Percentiles rank a stretch among this genome's conserved stretches.
These are phyloP conservation scores for Odobenus rosmarus DNA, from an alignment of 2,113 vertebrate species.

Conservation along the genomic window DNA sequence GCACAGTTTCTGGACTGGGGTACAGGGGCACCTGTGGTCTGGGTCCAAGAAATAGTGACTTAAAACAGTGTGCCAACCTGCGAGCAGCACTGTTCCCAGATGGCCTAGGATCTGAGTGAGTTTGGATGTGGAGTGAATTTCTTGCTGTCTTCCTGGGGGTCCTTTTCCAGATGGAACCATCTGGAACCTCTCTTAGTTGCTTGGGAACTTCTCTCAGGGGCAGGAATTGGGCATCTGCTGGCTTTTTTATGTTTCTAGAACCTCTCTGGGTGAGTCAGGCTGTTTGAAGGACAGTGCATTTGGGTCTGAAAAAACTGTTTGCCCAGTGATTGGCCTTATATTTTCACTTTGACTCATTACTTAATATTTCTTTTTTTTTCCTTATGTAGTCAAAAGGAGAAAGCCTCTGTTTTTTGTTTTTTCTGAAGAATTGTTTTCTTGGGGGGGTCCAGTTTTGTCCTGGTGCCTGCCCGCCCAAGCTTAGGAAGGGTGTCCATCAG, in stretches of 20 bases:
- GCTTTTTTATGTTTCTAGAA: not conserved
- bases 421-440: not conserved
- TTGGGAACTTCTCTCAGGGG: not conserved
- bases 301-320: not conserved
- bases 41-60: not conserved
- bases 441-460: not conserved
- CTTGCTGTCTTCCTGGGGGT: not conserved
- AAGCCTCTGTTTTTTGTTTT: not conserved
- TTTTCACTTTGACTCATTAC: slow-evolving; percentile 15
- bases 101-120: not conserved
- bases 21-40: not conserved
- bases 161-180: not conserved
- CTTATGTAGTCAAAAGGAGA: not conserved
- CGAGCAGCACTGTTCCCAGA: not conserved
- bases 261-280: not conserved
- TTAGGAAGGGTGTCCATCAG: not conserved
- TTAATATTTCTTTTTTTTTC: not conserved
- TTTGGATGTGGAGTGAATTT: not conserved
- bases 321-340: not conserved
- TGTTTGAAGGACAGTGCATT: not conserved
- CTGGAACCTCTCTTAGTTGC: not conserved
- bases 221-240: not conserved
- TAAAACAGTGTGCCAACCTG: not conserved
- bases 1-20: not conserved
- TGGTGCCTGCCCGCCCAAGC: not conserved